Conservation (phyloP, 1,140 invertebrate species). For the Neocloeon triangulifer region DNA sequence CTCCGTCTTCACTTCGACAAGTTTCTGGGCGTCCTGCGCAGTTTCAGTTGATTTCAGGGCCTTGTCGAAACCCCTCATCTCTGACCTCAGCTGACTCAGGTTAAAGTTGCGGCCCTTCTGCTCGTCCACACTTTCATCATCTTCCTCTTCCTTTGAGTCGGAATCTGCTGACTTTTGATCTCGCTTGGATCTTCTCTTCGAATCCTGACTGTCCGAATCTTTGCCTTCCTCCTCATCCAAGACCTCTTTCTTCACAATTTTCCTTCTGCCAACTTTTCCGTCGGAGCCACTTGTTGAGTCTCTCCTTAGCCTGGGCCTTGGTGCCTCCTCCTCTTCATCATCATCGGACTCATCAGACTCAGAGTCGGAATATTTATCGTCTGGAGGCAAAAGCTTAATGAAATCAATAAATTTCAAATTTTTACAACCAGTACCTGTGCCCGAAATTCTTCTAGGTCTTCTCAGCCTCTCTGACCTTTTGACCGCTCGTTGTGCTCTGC, state of each 20-base stretch:
- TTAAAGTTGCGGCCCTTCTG: constrained; percentile 49
- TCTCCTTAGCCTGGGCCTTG: constrained; percentile 14
- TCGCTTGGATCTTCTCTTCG: too few species aligned
- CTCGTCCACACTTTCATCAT: too few species aligned
- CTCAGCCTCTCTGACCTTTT: constrained; percentile 12
- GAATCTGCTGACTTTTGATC: too few species aligned
- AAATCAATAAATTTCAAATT: too few species aligned
- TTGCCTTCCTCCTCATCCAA: constrained; percentile 10
- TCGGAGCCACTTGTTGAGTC: constrained; percentile 2
- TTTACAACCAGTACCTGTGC: too few species aligned
- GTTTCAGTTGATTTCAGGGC: too few species aligned
- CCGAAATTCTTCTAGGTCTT: constrained; percentile 15
- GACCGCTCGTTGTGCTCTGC: constrained; percentile 2
- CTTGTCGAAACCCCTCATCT: constrained; percentile 54
- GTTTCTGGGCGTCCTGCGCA: constrained; percentile 8
- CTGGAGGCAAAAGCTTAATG: too few species aligned
- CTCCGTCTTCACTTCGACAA: constrained; percentile 11
- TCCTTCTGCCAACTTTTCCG: constrained; percentile 7
- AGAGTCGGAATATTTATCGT: constrained; percentile 13
- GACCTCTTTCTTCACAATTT: constrained; percentile 8
- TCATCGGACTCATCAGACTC: constrained; percentile 15
- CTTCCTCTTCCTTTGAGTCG: constrained; percentile 9
- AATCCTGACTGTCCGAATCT: constrained; percentile 5
- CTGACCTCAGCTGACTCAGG: constrained; percentile 58
- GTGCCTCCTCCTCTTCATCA: constrained; percentile 18